Evolutionary conservation across 2,797 vertebrate genomes (phyloP).

Genomic region (Enteromius thamalakanensis): DNA sequence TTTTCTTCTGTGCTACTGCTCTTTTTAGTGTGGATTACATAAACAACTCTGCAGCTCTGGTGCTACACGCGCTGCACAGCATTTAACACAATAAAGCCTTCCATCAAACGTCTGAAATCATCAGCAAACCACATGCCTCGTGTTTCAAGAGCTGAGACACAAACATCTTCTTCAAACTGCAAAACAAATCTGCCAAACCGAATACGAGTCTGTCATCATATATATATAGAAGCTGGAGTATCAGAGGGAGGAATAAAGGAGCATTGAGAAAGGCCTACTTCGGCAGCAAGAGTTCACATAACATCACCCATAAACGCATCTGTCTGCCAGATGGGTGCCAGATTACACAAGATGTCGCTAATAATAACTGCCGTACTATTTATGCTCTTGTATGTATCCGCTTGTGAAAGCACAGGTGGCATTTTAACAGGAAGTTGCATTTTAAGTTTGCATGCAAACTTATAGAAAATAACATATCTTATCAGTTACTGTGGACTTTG

Average conservation of each 20-base stretch:
- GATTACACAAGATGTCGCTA: constrained; percentile 39
- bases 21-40: constrained; percentile 32
- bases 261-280: constrained; percentile 22
- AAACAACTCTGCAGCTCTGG: constrained; percentile 7
- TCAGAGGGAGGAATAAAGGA: not conserved
- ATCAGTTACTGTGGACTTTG: not conserved
- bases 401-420: constrained; percentile 38
- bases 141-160: constrained; percentile 6
- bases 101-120: constrained; percentile 35
- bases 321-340: constrained; percentile 57
- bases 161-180: constrained; percentile 24
- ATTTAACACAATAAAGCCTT: constrained; percentile 25
- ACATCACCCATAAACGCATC: constrained; percentile 58
- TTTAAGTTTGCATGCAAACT: not conserved
- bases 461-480: not conserved
- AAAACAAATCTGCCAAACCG: constrained; percentile 30
- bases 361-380: constrained; percentile 57
- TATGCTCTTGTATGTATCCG: constrained; percentile 54
- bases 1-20: constrained; percentile 17
- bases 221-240: not conserved
- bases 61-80: constrained; percentile 8
- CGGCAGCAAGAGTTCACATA: constrained; percentile 17
- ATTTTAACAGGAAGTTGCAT: constrained; percentile 8
- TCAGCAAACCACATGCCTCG: constrained; percentile 17
- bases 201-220: not conserved